Conservation (phyloP, 2,888 invertebrate species). For the Ectropis crepuscularia region DNA sequence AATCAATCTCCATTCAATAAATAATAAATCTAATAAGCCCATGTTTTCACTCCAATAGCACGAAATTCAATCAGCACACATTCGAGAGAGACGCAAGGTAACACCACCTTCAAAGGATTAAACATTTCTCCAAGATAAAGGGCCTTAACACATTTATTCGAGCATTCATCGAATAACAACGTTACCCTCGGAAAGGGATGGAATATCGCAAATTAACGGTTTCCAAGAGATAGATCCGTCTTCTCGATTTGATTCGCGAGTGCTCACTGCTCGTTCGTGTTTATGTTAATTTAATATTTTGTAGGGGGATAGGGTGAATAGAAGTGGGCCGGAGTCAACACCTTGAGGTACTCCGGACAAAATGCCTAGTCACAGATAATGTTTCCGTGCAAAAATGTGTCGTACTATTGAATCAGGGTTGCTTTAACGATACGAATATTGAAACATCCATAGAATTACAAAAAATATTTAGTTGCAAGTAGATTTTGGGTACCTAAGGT, state of each 20-base stretch:
- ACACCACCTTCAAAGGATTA: constrained; percentile 45
- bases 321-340: constrained; percentile 33
- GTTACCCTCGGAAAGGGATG: constrained; percentile 44
- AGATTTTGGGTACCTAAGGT: too few relatives aligned
- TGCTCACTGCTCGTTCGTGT: constrained; percentile 60
- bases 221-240: constrained; percentile 75
- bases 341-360: constrained; percentile 38
- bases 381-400: constrained; percentile 15
- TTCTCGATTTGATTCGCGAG: constrained; percentile 74
- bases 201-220: constrained; percentile 69
- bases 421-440: too few relatives aligned
- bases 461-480: too few relatives aligned
- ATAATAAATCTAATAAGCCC: constrained; percentile 29
- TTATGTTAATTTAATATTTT: constrained; percentile 80
- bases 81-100: constrained; percentile 36
- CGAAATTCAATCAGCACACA: constrained; percentile 43
- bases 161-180: constrained; percentile 62
- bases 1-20: constrained; percentile 15
- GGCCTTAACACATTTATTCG: constrained; percentile 64
- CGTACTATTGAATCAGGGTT: constrained; percentile 29
- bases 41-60: constrained; percentile 40
- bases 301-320: constrained; percentile 49
- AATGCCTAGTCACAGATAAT: constrained; percentile 28
- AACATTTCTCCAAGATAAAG: constrained; percentile 52
- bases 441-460: too few relatives aligned